Percentiles rank a stretch among this genome's conserved stretches.
These are phyloP conservation scores for Ladona fulva DNA, from an alignment of 1,140 invertebrate genomes.

Conservation along the genomic window DNA sequence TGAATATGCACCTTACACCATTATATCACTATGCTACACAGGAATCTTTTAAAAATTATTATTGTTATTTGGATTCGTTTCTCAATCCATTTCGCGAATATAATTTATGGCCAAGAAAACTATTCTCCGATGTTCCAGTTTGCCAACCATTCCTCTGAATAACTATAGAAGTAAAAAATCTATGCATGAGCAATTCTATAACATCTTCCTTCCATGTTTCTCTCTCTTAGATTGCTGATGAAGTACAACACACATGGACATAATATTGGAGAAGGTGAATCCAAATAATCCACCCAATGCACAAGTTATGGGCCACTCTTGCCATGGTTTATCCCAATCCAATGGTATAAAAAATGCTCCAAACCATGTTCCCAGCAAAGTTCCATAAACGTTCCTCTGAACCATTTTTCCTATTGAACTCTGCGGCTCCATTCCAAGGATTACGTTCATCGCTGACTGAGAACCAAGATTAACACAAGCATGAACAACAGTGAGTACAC, in stretches of 20 bases:
- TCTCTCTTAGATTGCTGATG: not conserved
- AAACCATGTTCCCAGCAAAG: constrained; percentile 75
- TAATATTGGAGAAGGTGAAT: constrained; percentile 45
- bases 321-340: constrained; percentile 89
- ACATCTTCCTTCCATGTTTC: not conserved
- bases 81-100: no score
- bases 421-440: constrained; percentile 40
- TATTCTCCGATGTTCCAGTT: no score
- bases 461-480: constrained; percentile 49
- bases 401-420: constrained; percentile 42
- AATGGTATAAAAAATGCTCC: constrained; percentile 80
- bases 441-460: constrained; percentile 42
- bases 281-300: constrained; percentile 58
- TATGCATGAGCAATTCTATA: not conserved
- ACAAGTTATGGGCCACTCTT: constrained; percentile 71
- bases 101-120: no score
- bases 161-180: no score
- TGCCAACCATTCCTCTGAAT: no score
- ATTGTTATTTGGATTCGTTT: no score
- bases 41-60: no score
- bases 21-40: no score
- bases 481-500: constrained; percentile 56
- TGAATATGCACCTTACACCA: no score
- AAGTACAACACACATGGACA: constrained; percentile 30
- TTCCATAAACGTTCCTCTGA: constrained; percentile 37